Conservation (phyloP, 2,888 invertebrate species). For the Erebia aethiops region DNA sequence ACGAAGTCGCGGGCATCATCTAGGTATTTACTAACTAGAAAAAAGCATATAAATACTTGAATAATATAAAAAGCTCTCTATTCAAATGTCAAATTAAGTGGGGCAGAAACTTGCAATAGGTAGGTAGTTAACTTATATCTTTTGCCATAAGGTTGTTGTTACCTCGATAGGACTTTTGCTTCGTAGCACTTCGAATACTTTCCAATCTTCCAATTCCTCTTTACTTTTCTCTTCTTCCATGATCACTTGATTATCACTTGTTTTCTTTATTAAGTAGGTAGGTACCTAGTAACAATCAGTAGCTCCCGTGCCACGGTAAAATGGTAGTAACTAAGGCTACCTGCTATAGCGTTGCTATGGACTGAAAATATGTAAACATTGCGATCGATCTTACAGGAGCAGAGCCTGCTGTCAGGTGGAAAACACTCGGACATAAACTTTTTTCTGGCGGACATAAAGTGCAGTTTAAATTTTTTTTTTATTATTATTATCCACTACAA, state of each 20-base stretch:
- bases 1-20: too few relatives aligned
- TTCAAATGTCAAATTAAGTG: too few relatives aligned
- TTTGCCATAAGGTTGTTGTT: not conserved
- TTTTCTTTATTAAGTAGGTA: not conserved
- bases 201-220: slow-evolving; percentile 86
- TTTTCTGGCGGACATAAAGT: not conserved
- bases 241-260: slow-evolving; percentile 2
- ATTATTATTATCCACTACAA: too few relatives aligned
- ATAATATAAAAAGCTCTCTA: too few relatives aligned
- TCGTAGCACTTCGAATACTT: slow-evolving; percentile 87
- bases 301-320: slow-evolving; percentile 8
- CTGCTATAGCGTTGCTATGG: slow-evolving; percentile 52
- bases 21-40: too few relatives aligned
- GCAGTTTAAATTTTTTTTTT: too few relatives aligned
- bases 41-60: too few relatives aligned
- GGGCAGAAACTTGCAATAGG: too few relatives aligned
- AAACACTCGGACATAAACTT: too few relatives aligned
- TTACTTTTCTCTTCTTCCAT: slow-evolving; percentile 74
- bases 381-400: slow-evolving; percentile 50
- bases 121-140: too few relatives aligned
- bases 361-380: slow-evolving; percentile 53
- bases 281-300: slow-evolving; percentile 8
- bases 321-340: slow-evolving; percentile 3
- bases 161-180: slow-evolving; percentile 81
- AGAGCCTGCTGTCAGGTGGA: too few relatives aligned